Evolutionary conservation across 2,888 invertebrate species (phyloP).

Genomic region (Punctoribates punctum): DNA sequence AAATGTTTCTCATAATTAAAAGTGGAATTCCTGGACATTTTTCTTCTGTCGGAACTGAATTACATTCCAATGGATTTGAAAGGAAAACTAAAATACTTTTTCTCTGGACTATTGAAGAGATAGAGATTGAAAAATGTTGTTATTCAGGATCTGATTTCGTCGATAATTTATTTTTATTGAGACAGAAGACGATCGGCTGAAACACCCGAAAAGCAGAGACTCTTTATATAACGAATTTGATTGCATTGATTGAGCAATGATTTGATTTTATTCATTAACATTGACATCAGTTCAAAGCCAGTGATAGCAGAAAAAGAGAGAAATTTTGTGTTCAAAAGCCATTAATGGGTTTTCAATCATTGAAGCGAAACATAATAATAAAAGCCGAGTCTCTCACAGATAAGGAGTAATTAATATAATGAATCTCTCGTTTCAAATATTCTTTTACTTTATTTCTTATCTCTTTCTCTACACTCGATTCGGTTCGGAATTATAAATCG

Average conservation of each 20-base stretch:
- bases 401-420: constrained; percentile 30
- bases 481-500: constrained; percentile 20
- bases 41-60: background rate
- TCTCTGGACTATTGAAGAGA: background rate
- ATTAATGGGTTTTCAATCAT: constrained; percentile 25
- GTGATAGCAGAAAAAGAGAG: background rate
- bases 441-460: constrained; percentile 9
- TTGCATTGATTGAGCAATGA: background rate
- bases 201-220: background rate
- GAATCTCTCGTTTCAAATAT: constrained; percentile 18
- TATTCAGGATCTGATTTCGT: constrained; percentile 22
- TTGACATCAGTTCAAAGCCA: constrained; percentile 11
- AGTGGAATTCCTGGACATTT: background rate
- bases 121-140: constrained; percentile 12
- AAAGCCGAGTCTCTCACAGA: constrained; percentile 23
- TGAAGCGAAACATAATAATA: constrained; percentile 30
- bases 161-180: constrained; percentile 25
- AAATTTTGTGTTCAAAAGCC: constrained; percentile 15
- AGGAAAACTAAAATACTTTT: constrained; percentile 10
- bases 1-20: background rate
- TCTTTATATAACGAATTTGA: background rate
- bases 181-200: background rate
- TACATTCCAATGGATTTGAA: constrained; percentile 15
- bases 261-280: constrained; percentile 10
- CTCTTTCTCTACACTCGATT: constrained; percentile 4